These are phyloP conservation scores for Petroica traversi DNA, from an alignment of 2,113 vertebrate species.

Conservation along the genomic window DNA sequence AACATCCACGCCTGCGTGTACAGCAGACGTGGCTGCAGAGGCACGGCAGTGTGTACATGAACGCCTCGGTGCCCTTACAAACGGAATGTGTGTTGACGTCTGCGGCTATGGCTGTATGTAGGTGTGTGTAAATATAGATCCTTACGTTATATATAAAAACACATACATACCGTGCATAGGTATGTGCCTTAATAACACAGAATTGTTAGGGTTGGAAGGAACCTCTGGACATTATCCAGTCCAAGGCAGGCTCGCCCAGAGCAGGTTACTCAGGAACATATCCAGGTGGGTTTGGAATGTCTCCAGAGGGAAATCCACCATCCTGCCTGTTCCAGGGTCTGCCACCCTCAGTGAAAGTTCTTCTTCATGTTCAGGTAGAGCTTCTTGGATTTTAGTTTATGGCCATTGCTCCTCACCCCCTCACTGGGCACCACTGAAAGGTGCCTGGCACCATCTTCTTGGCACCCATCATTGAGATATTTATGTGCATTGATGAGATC, in stretches of 20 bases:
- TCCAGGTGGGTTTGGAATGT: not conserved
- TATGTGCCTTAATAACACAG: not conserved
- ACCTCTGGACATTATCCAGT: not conserved
- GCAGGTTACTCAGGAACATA: not conserved
- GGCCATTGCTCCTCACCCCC: not conserved
- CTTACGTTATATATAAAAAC: not conserved
- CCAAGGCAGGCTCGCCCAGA: not conserved
- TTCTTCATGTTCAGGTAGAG: not conserved
- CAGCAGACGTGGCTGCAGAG: accelerated
- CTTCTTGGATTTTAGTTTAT: not conserved
- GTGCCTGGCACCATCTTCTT: not conserved
- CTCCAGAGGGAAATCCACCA: not conserved
- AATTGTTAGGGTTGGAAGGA: not conserved
- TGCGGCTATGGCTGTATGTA: not conserved
- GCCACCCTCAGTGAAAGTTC: not conserved
- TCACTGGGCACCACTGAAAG: not conserved
- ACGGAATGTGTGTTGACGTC: accelerated
- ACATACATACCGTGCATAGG: accelerated
- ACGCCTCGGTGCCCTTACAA: accelerated
- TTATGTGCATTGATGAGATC: not conserved
- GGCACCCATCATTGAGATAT: not conserved
- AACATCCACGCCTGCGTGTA: accelerated
- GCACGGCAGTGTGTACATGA: not conserved
- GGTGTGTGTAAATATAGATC: not conserved
- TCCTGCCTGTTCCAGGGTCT: not conserved